A percentile compares a stretch with the other conserved stretches of the same genome.
phyloP scores from a whole-genome alignment of 2,113 vertebrate species.

The Osmerus eperlanus region DNA sequence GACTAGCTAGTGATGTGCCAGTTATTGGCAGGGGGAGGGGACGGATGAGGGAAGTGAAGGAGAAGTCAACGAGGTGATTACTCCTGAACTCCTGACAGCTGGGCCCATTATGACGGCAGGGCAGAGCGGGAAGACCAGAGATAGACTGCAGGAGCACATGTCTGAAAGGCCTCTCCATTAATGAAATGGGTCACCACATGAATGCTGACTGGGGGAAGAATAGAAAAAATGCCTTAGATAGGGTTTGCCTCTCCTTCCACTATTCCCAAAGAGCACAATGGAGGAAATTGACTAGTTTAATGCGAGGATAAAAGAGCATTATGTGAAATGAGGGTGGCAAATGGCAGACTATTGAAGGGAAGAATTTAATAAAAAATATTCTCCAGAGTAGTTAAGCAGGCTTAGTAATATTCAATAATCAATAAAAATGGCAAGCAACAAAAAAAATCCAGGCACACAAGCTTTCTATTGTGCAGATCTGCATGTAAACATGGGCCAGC shows the following conservation, averaged over 20 bases:
- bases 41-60: conserved; percentile 47
- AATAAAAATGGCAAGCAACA: too few relatives aligned
- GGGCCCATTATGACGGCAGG: conserved; percentile 49
- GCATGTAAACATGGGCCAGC: too few relatives aligned
- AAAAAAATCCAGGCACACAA: too few relatives aligned
- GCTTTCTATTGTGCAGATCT: too few relatives aligned
- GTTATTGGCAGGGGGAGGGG: conserved; percentile 29
- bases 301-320: conserved; percentile 23
- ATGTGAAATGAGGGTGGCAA: conserved; percentile 5
- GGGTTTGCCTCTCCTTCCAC: conserved; percentile 1
- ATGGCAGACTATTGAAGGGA: background rate
- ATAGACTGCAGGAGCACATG: conserved; percentile 36
- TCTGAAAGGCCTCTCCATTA: conserved; percentile 57
- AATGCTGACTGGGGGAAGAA: conserved; percentile 64
- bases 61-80: conserved; percentile 69
- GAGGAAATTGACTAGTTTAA: conserved; percentile 21
- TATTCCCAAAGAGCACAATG: conserved; percentile 27
- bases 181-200: conserved; percentile 68
- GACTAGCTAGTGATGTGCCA: conserved; percentile 6
- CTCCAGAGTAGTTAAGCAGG: too few relatives aligned
- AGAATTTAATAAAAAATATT: too few relatives aligned
- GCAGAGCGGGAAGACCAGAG: conserved; percentile 10
- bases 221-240: conserved; percentile 28
- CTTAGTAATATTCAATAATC: conserved; percentile 7
- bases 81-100: conserved; percentile 63